These are phyloP conservation scores for Pyrocoelia pectoralis DNA, from an alignment of 2,888 invertebrate species.

Conservation along the genomic window DNA sequence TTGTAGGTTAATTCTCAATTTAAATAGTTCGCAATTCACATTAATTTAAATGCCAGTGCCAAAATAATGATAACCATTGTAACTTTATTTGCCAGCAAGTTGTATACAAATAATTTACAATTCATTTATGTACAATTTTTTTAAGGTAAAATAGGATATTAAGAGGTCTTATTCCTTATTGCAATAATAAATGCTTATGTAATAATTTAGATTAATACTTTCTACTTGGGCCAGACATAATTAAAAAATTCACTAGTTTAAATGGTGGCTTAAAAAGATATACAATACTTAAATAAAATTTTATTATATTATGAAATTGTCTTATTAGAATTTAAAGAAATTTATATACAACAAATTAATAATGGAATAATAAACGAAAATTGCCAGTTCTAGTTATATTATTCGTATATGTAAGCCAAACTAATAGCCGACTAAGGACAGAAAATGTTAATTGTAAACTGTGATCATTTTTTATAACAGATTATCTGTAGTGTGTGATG, in stretches of 20 bases:
- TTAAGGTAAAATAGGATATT: not conserved
- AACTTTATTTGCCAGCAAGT: not conserved
- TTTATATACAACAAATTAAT: not conserved
- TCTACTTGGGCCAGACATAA: conserved; percentile 23
- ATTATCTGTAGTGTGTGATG: no score
- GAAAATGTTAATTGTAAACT: no score
- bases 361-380: not conserved
- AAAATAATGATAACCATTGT: not conserved
- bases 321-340: not conserved
- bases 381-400: conserved; percentile 1
- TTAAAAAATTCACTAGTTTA: conserved; percentile 28
- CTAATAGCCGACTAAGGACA: no score
- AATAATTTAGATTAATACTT: conserved; percentile 26
- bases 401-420: no score
- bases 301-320: conserved; percentile 15
- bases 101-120: not conserved
- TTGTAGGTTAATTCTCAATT: no score
- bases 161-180: conserved; percentile 7
- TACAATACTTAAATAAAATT: conserved; percentile 21
- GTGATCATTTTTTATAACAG: no score
- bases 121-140: not conserved
- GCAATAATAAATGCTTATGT: conserved; percentile 20
- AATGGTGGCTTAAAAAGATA: conserved; percentile 33
- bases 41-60: not conserved
- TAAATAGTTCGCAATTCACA: not conserved